Evolutionary conservation across 2,113 vertebrate genomes (phyloP).

Genomic region (Ptilorrhoa leucosticta): DNA sequence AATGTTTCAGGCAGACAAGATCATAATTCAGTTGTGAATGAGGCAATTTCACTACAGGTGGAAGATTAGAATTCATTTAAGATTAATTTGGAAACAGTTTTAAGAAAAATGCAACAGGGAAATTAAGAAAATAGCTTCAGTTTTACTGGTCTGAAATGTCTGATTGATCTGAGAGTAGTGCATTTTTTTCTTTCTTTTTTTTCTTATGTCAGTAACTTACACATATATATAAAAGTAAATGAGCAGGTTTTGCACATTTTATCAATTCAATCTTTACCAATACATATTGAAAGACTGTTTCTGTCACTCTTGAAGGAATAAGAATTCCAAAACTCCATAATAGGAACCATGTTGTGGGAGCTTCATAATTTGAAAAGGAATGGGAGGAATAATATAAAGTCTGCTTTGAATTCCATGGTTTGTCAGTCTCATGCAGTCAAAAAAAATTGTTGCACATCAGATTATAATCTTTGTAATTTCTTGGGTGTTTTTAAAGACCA

Average conservation of each 20-base stretch:
- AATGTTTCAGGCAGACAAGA: background rate
- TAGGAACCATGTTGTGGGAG: background rate
- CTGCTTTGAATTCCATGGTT: background rate
- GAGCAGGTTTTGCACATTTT: background rate
- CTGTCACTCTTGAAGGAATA: background rate
- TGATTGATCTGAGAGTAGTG: background rate
- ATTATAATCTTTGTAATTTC: background rate
- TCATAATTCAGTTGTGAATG: background rate
- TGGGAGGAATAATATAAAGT: background rate
- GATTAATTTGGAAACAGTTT: background rate
- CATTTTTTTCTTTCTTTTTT: background rate
- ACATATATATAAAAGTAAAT: background rate
- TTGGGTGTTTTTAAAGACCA: background rate
- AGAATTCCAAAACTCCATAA: background rate
- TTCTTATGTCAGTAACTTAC: background rate
- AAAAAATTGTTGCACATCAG: background rate
- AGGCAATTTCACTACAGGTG: background rate
- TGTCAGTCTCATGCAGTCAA: background rate
- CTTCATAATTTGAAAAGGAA: background rate
- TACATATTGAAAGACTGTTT: background rate
- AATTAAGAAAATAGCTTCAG: background rate
- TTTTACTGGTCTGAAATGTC: background rate
- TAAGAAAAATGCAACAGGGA: background rate
- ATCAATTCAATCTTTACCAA: background rate
- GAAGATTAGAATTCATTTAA: background rate